Evolutionary conservation across 2,888 invertebrate species (phyloP), one percentile per base, ranked within the genome.

Genomic region (Ormyrus thymus): DNA sequence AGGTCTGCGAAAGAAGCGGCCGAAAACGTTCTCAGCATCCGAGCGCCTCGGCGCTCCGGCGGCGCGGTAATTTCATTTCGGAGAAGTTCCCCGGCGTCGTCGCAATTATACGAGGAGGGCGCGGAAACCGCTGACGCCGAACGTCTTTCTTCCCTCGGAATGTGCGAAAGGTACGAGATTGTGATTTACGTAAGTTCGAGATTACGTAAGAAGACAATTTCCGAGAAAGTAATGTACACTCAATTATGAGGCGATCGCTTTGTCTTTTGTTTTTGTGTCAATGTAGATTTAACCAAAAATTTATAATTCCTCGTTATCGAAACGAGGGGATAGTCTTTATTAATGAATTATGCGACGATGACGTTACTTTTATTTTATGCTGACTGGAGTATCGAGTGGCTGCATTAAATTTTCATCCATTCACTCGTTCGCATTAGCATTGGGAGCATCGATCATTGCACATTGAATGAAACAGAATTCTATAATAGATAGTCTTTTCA

Each of bases 331-430:
- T 68, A 46, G 15, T 9, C 50, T 9, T 11, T 15, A 15, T 6
- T 65, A 50, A 65, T 51, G 50, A 65, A 65, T 65, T 65, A 50
- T 4, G 29, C 29, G 29, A 29, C 29, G 29, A 29, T 29, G 29
- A 46, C 46, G 46, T 46, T 46, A 11, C 13, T 13, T 4, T 64
- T 48, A 51, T 65, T 29, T 65, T 66, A 29, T 29, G 29, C 43
- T 8, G 55, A 7, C 13, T n/a, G 8, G 15, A 62, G 45, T 62
- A 46, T 62, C 46, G 62, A 45, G 7, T 9, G 6, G 3, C 8
- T 9, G 10, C 43, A 46, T 62, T 51, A 65, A 64, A 64, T 51
- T 50, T 65, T 65, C 51, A 65, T 66, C 53, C 66, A 45, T 6
- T 66, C n/a, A n/a, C 43, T 51, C 43, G 43, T 51, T 66, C 11